phyloP scores from a whole-genome alignment of 2,797 vertebrate genomes.

The Taeniopygia guttata region DNA sequence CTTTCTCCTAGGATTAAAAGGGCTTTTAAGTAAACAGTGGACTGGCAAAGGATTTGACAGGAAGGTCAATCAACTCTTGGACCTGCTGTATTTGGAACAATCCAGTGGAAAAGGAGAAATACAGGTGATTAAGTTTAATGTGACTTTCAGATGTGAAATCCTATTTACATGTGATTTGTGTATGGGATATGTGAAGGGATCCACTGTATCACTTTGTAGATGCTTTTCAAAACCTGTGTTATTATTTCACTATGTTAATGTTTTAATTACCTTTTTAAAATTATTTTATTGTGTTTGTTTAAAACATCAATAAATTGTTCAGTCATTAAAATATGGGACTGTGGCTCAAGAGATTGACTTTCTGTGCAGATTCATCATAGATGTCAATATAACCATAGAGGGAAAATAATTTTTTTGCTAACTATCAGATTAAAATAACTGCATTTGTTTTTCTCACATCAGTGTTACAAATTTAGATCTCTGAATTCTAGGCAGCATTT shows the following conservation, averaged over 20 bases:
- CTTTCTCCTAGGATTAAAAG: constrained; percentile 78
- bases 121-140: constrained; percentile 71
- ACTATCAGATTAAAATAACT: background rate
- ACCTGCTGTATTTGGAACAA: constrained; percentile 71
- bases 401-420: background rate
- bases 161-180: background rate
- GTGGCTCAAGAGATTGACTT: background rate
- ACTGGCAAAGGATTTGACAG: constrained; percentile 85
- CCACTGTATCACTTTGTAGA: background rate
- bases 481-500: background rate
- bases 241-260: background rate
- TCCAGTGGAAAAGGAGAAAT: constrained; percentile 57
- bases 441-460: background rate
- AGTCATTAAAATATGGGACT: background rate
- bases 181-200: background rate
- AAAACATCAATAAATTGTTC: background rate
- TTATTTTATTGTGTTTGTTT: background rate
- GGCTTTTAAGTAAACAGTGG: constrained; percentile 86
- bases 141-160: background rate
- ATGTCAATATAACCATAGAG: background rate
- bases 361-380: background rate
- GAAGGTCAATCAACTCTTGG: constrained; percentile 81
- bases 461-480: background rate
- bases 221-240: background rate
- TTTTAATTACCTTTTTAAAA: background rate